Evolutionary conservation across 2,888 invertebrate genomes (phyloP).

Genomic region (Apamea crenata): DNA sequence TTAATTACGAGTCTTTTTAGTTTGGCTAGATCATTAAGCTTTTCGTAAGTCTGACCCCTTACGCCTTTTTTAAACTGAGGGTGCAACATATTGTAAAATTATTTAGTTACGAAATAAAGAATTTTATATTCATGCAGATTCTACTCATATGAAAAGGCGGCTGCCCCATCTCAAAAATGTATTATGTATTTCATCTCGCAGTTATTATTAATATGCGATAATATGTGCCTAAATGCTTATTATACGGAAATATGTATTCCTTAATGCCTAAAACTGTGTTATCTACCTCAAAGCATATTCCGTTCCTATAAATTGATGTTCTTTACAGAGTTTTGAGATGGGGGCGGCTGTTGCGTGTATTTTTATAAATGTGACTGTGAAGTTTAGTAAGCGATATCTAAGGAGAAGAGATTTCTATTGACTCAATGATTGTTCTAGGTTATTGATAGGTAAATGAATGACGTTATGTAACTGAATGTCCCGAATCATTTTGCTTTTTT

Average conservation of each 20-base stretch:
- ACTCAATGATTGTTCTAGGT: conserved; percentile 58
- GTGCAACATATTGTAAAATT: conserved; percentile 28
- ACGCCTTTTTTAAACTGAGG: conserved; percentile 24
- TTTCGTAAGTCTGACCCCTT: not conserved
- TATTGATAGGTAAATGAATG: conserved; percentile 45
- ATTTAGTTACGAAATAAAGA: conserved; percentile 45
- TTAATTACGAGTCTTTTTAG: not conserved
- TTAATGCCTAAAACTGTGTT: conserved; percentile 49
- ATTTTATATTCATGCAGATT: conserved; percentile 67
- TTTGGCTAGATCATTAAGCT: not conserved
- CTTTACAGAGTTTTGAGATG: conserved; percentile 41
- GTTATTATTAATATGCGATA: conserved; percentile 45
- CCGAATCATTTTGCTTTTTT: conserved; percentile 32
- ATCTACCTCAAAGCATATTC: conserved; percentile 68
- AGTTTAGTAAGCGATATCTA: conserved; percentile 39
- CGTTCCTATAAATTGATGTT: conserved; percentile 50
- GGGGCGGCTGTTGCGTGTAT: conserved; percentile 47
- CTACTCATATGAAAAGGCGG: conserved; percentile 47
- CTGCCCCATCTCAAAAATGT: conserved; percentile 47
- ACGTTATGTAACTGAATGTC: conserved; percentile 19
- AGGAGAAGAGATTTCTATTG: conserved; percentile 58
- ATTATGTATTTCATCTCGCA: conserved; percentile 39
- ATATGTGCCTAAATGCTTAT: conserved; percentile 61
- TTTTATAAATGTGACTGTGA: conserved; percentile 60
- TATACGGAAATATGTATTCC: conserved; percentile 60